These are phyloP conservation scores for Plutella xylostella DNA, from an alignment of 2,888 invertebrate species.

Conservation along the genomic window DNA sequence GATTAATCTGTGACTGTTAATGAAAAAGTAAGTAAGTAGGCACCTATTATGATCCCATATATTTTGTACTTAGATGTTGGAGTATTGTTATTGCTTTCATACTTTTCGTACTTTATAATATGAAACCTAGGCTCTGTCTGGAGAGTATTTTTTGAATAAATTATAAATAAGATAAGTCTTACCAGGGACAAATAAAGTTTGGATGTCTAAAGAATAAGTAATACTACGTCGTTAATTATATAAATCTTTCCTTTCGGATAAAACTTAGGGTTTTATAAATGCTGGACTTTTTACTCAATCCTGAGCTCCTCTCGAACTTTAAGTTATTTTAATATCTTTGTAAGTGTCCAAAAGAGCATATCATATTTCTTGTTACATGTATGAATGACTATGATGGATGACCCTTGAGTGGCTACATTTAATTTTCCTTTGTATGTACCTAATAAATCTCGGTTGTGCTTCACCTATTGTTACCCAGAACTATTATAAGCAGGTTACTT, in stretches of 20 bases:
- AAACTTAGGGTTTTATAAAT: conserved; percentile 21
- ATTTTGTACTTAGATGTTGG: too few relatives aligned
- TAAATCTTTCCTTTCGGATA: too few relatives aligned
- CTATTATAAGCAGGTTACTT: neutral
- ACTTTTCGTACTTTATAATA: conserved; percentile 7
- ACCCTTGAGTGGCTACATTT: neutral
- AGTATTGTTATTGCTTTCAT: conserved; percentile 18
- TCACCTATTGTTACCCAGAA: conserved; percentile 19
- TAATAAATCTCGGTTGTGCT: conserved; percentile 25
- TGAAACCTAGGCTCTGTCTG: neutral
- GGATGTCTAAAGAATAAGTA: too few relatives aligned
- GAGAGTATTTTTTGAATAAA: neutral
- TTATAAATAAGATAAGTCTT: too few relatives aligned
- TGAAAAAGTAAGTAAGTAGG: too few relatives aligned
- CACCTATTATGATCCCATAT: too few relatives aligned
- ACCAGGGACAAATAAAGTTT: too few relatives aligned
- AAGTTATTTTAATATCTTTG: conserved; percentile 7
- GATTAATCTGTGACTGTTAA: too few relatives aligned
- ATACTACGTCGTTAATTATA: too few relatives aligned
- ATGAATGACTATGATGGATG: neutral
- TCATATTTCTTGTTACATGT: conserved; percentile 7
- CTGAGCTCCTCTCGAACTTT: conserved; percentile 34
- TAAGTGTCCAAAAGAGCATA: conserved; percentile 6
- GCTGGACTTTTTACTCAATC: conserved; percentile 60
- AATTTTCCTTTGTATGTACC: conserved; percentile 5